Base-by-base conservation (phyloP, 1,140 invertebrate species). In the Zaprionus camerounensis region DNA sequence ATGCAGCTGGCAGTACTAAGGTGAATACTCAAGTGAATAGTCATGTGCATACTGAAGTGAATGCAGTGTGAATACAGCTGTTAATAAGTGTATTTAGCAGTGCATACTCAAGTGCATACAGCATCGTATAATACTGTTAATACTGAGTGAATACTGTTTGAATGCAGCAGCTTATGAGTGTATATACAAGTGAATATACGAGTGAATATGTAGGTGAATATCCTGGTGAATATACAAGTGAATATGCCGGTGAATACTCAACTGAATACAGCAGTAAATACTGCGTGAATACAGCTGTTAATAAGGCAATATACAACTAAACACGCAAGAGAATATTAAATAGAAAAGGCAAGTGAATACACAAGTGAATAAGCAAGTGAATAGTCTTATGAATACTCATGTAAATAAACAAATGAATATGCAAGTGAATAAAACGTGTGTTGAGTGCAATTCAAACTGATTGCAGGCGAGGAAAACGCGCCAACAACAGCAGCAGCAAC, bases 1-100 rank as follows among this genome's bases (percentile, higher is more conserved):
- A 53, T 55, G 1, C 12, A 59, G 38, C 9, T 24, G 36, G 2
- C 20, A 15, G 1, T 24, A 61, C 12, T 13, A 63, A 71, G 12
- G 17, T 58, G 70, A 44, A 75, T 64, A 59, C 56, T 66, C 22
- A 64, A 51, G 44, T 34, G 17, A 49, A 49, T 49, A 49, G 41
- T 41, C 61, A 5, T 20, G 34, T 31, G 2, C 34, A 28, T 17
- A 34, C 15, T 11, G 5, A 17, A 31, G 44, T 49, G 17, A 49
- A 20, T 46, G 20, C 17, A 11, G 17, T 1, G 7, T 46, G 44
- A 17, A 6, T 26, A 22, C 15, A 22, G 13, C 13, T 55, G 24
- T 5, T 34, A 34, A 34, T 9, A 34, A 11, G 31, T 34, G 9
- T 28, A 6, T 28, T 28, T 28, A 7, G 0, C 26, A 28, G 26